Conservation (phyloP, 2,113 vertebrate genomes). For the Erpornis zantholeuca region DNA sequence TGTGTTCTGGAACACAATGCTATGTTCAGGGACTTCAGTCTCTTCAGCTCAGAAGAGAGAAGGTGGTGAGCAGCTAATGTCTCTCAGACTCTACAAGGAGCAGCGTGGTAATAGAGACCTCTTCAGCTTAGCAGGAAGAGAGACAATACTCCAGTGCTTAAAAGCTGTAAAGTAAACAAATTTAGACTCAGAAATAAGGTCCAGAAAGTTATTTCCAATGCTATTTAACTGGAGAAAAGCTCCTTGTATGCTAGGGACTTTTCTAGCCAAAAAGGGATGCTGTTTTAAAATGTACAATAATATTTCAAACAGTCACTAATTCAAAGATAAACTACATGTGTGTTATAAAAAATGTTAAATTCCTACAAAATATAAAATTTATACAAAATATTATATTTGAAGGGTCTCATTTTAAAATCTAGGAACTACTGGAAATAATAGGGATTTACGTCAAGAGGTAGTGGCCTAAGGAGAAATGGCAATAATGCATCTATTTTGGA, state of each 20-base stretch:
- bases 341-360: background rate
- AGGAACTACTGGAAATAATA: background rate
- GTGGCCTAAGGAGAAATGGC: background rate
- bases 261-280: background rate
- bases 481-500: background rate
- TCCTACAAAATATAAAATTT: background rate
- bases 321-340: background rate
- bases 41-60: background rate
- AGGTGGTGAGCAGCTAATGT: background rate
- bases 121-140: background rate
- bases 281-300: background rate
- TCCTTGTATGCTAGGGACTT: background rate
- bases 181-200: background rate
- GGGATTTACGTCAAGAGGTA: background rate
- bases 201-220: background rate
- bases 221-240: background rate
- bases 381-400: background rate
- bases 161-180: background rate
- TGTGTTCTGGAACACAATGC: background rate
- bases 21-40: background rate
- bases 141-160: background rate
- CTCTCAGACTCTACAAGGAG: background rate
- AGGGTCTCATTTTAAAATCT: background rate
- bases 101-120: background rate
- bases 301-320: background rate